Conservation (phyloP, 1,140 invertebrate genomes). For the Sminthurinus signatus region DNA sequence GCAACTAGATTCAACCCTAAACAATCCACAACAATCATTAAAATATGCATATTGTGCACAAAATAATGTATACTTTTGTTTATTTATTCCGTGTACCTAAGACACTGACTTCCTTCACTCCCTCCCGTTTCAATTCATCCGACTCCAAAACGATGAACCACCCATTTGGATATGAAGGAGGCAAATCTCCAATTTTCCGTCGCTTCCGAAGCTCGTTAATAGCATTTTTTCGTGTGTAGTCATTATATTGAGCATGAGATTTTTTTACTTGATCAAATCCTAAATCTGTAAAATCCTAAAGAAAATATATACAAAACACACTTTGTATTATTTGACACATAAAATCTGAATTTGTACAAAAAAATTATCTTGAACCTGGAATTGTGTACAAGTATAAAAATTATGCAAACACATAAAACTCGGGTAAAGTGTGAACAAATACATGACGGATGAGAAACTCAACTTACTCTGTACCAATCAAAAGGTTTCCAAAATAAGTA, state of each 20-base stretch:
- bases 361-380: too few species aligned
- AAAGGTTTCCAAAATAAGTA: slow-evolving; percentile 33
- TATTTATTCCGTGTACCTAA: too few species aligned
- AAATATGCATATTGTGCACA: too few species aligned
- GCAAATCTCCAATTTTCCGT: slow-evolving; percentile 45
- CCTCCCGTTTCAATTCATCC: slow-evolving; percentile 33
- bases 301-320: neutral
- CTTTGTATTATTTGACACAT: neutral
- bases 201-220: slow-evolving; percentile 47
- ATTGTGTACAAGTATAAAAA: too few species aligned
- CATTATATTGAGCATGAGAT: neutral
- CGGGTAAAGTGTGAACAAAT: neutral
- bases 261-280: slow-evolving; percentile 24
- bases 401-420: too few species aligned
- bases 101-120: slow-evolving; percentile 24
- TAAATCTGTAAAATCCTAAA: slow-evolving; percentile 30
- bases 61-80: too few species aligned
- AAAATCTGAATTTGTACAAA: too few species aligned
- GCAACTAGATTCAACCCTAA: slow-evolving; percentile 52
- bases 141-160: slow-evolving; percentile 55
- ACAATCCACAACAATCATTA: too few species aligned
- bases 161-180: slow-evolving; percentile 55
- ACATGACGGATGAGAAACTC: too few species aligned
- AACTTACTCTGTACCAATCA: slow-evolving; percentile 31
- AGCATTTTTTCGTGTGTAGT: slow-evolving; percentile 42